phyloP scores from a whole-genome alignment of 2,888 invertebrate genomes.

The Troides helena region DNA sequence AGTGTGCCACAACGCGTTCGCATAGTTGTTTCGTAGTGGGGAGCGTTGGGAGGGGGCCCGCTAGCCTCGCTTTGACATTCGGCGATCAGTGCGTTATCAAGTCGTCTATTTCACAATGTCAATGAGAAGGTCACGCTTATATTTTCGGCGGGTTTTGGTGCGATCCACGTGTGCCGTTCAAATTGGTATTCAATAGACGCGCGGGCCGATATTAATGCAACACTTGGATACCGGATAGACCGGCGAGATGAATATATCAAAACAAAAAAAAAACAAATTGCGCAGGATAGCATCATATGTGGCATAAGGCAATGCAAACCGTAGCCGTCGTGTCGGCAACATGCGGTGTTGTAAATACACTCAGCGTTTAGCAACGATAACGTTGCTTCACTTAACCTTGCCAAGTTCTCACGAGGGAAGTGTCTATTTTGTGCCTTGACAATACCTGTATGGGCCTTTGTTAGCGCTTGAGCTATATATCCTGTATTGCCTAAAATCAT shows the following conservation, averaged over 20 bases:
- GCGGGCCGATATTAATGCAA: constrained; percentile 1
- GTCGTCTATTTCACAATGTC: constrained; percentile 80
- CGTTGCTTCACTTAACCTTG: constrained; percentile 79
- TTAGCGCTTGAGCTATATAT: constrained; percentile 63
- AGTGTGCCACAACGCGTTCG: constrained; percentile 45
- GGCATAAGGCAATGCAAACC: constrained; percentile 43
- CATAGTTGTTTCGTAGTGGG: constrained; percentile 54
- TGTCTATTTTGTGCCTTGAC: constrained; percentile 79
- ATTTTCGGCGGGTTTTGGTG: constrained; percentile 60
- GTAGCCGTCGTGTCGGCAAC: constrained; percentile 71
- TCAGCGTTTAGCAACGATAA: constrained; percentile 78
- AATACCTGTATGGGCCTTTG: constrained; percentile 77
- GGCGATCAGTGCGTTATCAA: constrained; percentile 75
- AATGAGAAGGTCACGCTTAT: constrained; percentile 79
- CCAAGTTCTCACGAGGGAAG: constrained; percentile 79
- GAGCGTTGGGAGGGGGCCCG: constrained; percentile 58
- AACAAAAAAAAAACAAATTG: constrained; percentile 32
- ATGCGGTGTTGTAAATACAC: constrained; percentile 76
- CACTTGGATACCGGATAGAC: constrained; percentile 3
- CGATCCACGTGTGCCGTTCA: constrained; percentile 55
- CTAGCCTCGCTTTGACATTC: constrained; percentile 77
- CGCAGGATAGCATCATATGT: constrained; percentile 37
- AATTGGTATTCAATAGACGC: constrained; percentile 24
- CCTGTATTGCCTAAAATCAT: constrained; percentile 65
- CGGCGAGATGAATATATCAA: constrained; percentile 15